phyloP scores from a whole-genome alignment of 2,113 vertebrate genomes.

The Microtus oregoni region DNA sequence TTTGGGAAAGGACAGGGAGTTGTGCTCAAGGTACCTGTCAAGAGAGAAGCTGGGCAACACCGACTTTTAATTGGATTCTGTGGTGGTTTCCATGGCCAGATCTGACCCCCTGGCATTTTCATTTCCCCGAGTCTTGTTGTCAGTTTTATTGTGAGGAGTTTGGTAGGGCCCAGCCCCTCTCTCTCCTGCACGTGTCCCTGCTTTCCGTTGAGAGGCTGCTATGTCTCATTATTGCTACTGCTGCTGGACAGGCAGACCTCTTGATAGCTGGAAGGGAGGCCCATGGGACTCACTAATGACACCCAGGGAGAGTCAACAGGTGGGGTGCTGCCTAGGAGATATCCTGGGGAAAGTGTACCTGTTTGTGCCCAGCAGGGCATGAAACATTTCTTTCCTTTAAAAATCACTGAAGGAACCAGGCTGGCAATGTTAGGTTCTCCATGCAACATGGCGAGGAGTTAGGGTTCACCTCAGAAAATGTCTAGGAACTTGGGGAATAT shows the following conservation, averaged over 20 bases:
- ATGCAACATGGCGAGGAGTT: not conserved
- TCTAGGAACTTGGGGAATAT: not conserved
- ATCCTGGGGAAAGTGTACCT: not conserved
- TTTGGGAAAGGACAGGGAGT: not conserved
- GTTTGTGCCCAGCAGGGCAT: not conserved
- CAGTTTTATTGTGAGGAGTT: constrained; percentile 68
- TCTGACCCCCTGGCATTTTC: constrained; percentile 75
- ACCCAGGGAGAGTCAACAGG: not conserved
- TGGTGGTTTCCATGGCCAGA: constrained; percentile 64
- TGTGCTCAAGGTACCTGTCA: constrained; percentile 53
- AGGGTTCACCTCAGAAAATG: not conserved
- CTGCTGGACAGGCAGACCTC: not conserved
- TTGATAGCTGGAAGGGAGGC: not conserved
- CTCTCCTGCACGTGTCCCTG: not conserved
- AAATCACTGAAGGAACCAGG: not conserved
- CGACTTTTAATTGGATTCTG: constrained; percentile 63
- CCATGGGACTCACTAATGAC: constrained; percentile 37
- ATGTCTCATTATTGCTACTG: constrained; percentile 28
- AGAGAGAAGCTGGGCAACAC: constrained; percentile 20
- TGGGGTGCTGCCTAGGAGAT: not conserved
- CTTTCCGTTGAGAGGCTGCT: not conserved
- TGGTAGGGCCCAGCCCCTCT: not conserved
- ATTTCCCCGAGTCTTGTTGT: constrained; percentile 48
- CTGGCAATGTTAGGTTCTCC: not conserved
- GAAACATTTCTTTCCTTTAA: not conserved